Evolutionary conservation across 64 coral and sea anemone genomes (phyloP).

Genomic region (Montipora cactus): DNA sequence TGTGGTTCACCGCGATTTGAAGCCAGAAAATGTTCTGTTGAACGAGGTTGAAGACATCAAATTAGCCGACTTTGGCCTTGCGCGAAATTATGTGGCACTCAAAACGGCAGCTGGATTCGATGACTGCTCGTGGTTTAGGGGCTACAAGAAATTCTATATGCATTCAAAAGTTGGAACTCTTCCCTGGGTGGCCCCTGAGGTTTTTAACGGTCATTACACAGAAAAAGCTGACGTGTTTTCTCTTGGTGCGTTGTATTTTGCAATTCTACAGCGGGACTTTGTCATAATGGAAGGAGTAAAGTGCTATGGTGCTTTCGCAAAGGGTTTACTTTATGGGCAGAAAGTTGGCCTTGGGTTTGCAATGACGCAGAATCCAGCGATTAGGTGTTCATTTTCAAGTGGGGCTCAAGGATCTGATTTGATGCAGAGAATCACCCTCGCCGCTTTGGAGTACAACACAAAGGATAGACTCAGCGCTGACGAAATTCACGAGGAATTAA

Average conservation of each 20-base stretch:
- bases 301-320: no score
- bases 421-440: no score
- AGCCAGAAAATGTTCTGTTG: slow-evolving; percentile 56
- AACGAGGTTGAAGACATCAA: background rate
- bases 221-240: slow-evolving; percentile 84
- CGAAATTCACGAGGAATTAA: background rate
- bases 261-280: slow-evolving; percentile 74
- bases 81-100: slow-evolving; percentile 20
- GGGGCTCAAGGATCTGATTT: no score
- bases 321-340: no score
- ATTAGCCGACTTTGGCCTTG: slow-evolving; percentile 51
- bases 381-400: no score
- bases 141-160: no score
- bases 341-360: no score
- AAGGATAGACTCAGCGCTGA: background rate
- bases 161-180: slow-evolving; percentile 35
- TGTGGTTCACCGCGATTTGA: slow-evolving; percentile 57
- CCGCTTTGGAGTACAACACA: no score
- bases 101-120: background rate
- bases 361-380: no score
- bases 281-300: no score
- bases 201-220: slow-evolving; percentile 48
- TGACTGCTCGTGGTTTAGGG: background rate
- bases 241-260: slow-evolving; percentile 66
- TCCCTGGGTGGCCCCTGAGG: slow-evolving; percentile 80